These are phyloP conservation scores for Falcunculus frontatus DNA, from an alignment of 2,113 vertebrate genomes.

Conservation along the genomic window DNA sequence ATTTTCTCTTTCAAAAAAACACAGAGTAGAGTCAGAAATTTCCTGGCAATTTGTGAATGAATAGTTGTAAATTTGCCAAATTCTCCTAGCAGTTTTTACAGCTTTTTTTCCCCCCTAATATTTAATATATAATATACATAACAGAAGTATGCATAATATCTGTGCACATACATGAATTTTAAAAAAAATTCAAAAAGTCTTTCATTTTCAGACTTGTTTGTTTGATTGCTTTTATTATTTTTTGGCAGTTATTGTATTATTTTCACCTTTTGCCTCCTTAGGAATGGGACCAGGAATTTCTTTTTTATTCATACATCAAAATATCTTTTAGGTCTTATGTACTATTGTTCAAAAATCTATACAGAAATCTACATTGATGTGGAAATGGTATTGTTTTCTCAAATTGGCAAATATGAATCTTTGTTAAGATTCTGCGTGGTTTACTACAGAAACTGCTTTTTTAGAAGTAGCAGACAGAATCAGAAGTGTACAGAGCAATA, in stretches of 20 bases:
- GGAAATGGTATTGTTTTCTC: background rate
- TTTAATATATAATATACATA: background rate
- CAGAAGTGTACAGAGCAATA: background rate
- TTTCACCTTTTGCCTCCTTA: background rate
- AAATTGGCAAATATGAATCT: background rate
- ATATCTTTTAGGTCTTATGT: background rate
- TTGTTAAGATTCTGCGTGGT: background rate
- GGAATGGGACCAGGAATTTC: background rate
- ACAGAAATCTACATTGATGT: background rate
- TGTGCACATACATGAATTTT: background rate
- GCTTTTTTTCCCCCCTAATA: background rate
- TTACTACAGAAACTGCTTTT: background rate
- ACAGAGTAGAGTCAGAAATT: background rate
- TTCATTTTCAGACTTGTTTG: background rate
- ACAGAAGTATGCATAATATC: background rate
- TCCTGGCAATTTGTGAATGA: slow-evolving; percentile 14
- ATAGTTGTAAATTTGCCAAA: background rate
- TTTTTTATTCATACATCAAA: background rate
- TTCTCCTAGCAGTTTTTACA: background rate
- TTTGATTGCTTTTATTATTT: background rate
- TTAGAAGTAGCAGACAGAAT: background rate
- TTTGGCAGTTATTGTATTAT: background rate
- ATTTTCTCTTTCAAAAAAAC: background rate
- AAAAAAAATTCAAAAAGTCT: background rate
- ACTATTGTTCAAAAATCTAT: background rate